Evolutionary conservation across 2,888 invertebrate genomes (phyloP), one percentile per base, ranked within the genome.

Genomic region (Thereva unica): DNA sequence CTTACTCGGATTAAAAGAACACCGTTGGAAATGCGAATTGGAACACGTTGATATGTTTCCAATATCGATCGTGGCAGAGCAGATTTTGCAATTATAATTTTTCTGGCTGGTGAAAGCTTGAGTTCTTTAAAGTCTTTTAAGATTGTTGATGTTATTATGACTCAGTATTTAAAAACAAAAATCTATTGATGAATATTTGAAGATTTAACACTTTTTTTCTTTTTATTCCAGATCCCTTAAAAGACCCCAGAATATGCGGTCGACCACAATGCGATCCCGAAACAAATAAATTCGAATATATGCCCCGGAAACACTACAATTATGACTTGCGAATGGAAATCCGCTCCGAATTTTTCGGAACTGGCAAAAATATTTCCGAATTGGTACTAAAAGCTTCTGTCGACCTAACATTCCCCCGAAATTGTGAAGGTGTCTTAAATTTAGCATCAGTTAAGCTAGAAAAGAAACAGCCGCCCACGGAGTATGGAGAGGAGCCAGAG

Each of bases 261-360:
- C 80, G 86, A 54, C 89, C 90, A 42, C 82, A 84, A 71, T 90
- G 90, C 77, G 82, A 84, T 75, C 35, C 56, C 2, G 69, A 69
- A 12, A 75, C 73, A 5, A 69, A 69, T 12, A 81, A 82, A 72
- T 81, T 81, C 52, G 74, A 70, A 5, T 82, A 77, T 59, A 72
- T 68, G 8, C 75, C 76, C 6, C 71, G 72, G 38, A 64, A 69
- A 8, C 68, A 76, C 5, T 90, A 91, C 77, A 83, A 85, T 74
- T 92, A 92, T 80, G 85, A 86, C 55, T 92, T 92, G 76, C 85
- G 84, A 72, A 85, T 90, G 6, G 85, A 89, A 73, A 84, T 91
- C n/a, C 86, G 85, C 68, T 87, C 89, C 0, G 85, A 88, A 74
- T 90, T 90, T 73, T 83, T 84, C 67, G 89, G 89, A 0, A 87